Conservation (phyloP, 2,888 invertebrate species). For the Hypolimnas misippus region DNA sequence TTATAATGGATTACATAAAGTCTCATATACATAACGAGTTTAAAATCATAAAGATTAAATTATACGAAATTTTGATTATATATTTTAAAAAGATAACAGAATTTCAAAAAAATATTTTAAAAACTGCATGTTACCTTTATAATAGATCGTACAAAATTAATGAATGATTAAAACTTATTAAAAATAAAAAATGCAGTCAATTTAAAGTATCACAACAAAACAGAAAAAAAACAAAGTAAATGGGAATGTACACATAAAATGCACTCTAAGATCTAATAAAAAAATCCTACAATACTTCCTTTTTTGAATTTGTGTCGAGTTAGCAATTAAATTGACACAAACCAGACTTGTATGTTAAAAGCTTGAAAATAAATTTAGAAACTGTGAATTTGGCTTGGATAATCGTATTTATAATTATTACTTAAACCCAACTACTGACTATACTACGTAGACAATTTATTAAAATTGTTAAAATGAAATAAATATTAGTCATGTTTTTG, state of each 20-base stretch:
- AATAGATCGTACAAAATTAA: neutral
- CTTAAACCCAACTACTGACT: neutral
- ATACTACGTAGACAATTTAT: neutral
- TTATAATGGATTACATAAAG: neutral
- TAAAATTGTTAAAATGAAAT: neutral
- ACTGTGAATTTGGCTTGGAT: slow-evolving; percentile 10
- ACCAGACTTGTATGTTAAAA: neutral
- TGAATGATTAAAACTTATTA: neutral
- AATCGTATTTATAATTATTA: neutral
- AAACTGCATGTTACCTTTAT: neutral
- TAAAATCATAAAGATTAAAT: neutral
- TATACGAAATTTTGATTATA: neutral
- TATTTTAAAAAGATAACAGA: neutral
- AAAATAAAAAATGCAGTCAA: slow-evolving; percentile 23
- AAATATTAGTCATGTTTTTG: neutral
- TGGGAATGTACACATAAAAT: slow-evolving; percentile 70
- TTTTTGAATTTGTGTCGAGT: neutral
- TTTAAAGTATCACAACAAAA: slow-evolving; percentile 13
- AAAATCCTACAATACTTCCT: neutral
- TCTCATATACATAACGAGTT: neutral
- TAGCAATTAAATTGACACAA: neutral
- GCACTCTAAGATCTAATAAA: slow-evolving; percentile 51
- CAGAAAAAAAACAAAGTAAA: slow-evolving; percentile 11
- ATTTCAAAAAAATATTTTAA: neutral
- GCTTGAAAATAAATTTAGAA: neutral